These are phyloP conservation scores for Holacanthella duospinosa DNA, from an alignment of 2,888 invertebrate species.

Conservation along the genomic window DNA sequence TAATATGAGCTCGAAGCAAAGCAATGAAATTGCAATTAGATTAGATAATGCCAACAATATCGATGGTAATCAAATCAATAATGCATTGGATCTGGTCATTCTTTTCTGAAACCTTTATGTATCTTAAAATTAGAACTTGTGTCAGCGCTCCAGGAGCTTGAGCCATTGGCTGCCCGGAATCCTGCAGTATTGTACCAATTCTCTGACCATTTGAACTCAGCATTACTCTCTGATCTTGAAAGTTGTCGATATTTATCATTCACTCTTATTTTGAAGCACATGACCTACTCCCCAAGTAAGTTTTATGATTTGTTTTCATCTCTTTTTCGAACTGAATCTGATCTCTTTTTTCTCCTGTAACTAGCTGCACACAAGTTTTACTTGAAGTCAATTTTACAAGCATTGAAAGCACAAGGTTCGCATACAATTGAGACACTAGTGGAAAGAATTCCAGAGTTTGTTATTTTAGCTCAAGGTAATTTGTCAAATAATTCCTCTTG, in stretches of 20 bases:
- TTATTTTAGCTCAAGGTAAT: conserved; percentile 31
- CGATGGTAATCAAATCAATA: conserved; percentile 28
- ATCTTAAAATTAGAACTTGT: conserved; percentile 49
- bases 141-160: conserved; percentile 60
- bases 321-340: no score
- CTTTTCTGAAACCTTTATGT: not conserved
- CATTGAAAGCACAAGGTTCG: conserved; percentile 19
- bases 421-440: conserved; percentile 22
- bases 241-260: conserved; percentile 61
- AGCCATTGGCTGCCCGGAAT: conserved; percentile 58
- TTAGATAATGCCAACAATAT: conserved; percentile 23
- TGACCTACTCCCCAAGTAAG: conserved; percentile 50
- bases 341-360: no score
- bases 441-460: conserved; percentile 31
- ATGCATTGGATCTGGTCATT: no score
- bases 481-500: not conserved
- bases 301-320: conserved; percentile 2
- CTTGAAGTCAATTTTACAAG: conserved; percentile 26
- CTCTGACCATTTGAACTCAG: conserved; percentile 53
- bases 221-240: conserved; percentile 53
- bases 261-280: conserved; percentile 57
- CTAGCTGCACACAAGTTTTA: conserved; percentile 24
- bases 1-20: not conserved
- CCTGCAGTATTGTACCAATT: conserved; percentile 57
- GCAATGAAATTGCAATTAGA: conserved; percentile 15